Percentiles rank a stretch among this genome's conserved stretches.
phyloP scores from a whole-genome alignment of 1,140 invertebrate genomes.

The Listronotus bonariensis region DNA sequence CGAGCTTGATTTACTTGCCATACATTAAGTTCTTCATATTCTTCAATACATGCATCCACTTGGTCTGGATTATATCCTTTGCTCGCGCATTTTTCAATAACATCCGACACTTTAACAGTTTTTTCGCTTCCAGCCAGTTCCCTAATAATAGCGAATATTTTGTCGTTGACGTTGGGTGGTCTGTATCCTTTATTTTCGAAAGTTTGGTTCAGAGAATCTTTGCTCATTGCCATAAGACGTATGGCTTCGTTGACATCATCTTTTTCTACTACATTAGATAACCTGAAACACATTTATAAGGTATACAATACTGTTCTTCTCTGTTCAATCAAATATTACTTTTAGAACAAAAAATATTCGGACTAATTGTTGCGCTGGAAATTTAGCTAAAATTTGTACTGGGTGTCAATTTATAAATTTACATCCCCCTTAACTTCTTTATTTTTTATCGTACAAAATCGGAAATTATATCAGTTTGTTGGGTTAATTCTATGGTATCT shows the following conservation, averaged over 20 bases:
- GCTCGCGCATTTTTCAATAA: slow-evolving; percentile 82
- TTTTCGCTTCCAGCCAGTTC: slow-evolving; percentile 76
- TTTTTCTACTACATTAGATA: slow-evolving; percentile 86
- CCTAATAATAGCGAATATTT: slow-evolving; percentile 83
- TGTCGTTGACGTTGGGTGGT: slow-evolving; percentile 73
- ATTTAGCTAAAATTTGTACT: too few relatives aligned
- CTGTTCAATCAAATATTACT: too few relatives aligned
- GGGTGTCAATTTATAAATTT: too few relatives aligned
- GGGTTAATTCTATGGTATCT: too few relatives aligned
- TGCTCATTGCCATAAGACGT: slow-evolving; percentile 93
- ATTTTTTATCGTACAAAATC: too few relatives aligned
- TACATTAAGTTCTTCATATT: slow-evolving; percentile 93
- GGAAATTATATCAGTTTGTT: too few relatives aligned
- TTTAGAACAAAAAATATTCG: too few relatives aligned
- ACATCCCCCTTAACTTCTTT: too few relatives aligned
- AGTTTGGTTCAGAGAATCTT: slow-evolving; percentile 83
- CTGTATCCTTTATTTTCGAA: slow-evolving; percentile 61
- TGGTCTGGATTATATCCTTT: slow-evolving; percentile 91
- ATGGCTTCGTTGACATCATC: slow-evolving; percentile 96
- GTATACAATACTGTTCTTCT: background rate
- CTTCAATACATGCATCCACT: slow-evolving; percentile 88
- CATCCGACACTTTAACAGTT: slow-evolving; percentile 76
- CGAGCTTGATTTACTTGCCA: slow-evolving; percentile 92
- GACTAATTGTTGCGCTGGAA: too few relatives aligned
- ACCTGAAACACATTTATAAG: slow-evolving; percentile 30